Base-by-base conservation (phyloP, 2,797 vertebrate genomes). In the Phoebastria nigripes region DNA sequence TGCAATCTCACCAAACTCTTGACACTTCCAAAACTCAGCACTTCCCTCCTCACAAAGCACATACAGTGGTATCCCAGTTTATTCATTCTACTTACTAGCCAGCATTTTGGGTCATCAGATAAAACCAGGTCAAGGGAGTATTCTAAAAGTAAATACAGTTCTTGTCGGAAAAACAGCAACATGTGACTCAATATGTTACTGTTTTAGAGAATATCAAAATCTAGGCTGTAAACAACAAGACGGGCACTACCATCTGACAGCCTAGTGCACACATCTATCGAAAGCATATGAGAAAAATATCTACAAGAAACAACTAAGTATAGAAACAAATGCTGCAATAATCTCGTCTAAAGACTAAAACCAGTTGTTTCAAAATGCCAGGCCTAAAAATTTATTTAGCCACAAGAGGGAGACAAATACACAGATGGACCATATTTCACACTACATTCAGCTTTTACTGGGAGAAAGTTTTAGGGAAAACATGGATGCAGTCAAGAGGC, bases 371-470 rank as follows among this genome's bases (percentile, higher is more conserved):
- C 19, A 9, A 83, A 76, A 20, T 9, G 63, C 8, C 15, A 74
- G 12, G 9, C 35, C 78, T 77, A 58, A 70, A 82, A 33, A 66
- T 14, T 8, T 56, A 15, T 71, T 74, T 21, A 67, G 56, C 90
- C 95, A 87, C 70, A 63, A 84, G 93, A 74, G 93, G 95, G 94
- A 95, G 96, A 96, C 96, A 96, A 91, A 95, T 26, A 54, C 18
- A 69, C 29, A 39, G 54, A 54, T 3, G 33, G 85, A 56, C 37
- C 20, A 2, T 31, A 39, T 24, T 73, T 56, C 22, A 46, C 8
- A 2, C 15, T 11, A 24, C 6, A 1, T 16, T 33, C 17, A 2
- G 7, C 13, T 90, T 61, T 63, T 35, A 17, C 7, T 7, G 5
- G 46, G 18, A 65, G 4, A 31, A 72, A 39, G 44, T 28, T 72